Evolutionary conservation across 2,113 vertebrate genomes (phyloP).

Genomic region (Theristicus caerulescens): DNA sequence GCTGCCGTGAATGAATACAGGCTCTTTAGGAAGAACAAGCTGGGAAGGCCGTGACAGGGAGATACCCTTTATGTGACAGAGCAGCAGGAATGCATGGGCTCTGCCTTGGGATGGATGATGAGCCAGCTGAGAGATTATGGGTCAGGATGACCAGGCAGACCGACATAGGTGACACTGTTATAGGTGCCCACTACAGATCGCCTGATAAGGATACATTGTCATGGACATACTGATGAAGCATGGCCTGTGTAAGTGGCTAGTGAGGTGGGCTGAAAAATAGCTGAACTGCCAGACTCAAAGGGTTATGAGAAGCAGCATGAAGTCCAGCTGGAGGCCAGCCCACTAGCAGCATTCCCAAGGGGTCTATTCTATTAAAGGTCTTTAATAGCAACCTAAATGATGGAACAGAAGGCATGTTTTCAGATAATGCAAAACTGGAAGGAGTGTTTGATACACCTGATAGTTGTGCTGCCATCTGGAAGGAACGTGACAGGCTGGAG

Average conservation of each 20-base stretch:
- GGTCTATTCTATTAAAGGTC: background rate
- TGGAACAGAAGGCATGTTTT: background rate
- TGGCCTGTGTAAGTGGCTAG: background rate
- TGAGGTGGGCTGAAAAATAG: background rate
- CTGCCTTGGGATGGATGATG: background rate
- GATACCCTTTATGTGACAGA: fast-evolving
- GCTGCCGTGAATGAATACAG: background rate
- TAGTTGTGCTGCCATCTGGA: background rate
- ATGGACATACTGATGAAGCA: background rate
- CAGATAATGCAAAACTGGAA: background rate
- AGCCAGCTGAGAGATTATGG: background rate
- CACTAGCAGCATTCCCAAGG: background rate
- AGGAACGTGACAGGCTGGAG: background rate
- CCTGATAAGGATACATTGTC: background rate
- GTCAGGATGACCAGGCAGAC: background rate
- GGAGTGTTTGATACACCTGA: background rate
- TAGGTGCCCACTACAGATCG: background rate
- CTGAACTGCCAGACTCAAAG: background rate
- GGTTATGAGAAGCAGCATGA: background rate
- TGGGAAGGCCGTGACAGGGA: background rate
- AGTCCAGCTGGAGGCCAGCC: background rate
- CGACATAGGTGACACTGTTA: background rate
- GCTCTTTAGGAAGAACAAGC: background rate
- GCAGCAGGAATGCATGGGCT: background rate
- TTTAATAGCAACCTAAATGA: background rate